Conservation (phyloP, 2,888 invertebrate genomes). For the Himalopsyche anomala region DNA sequence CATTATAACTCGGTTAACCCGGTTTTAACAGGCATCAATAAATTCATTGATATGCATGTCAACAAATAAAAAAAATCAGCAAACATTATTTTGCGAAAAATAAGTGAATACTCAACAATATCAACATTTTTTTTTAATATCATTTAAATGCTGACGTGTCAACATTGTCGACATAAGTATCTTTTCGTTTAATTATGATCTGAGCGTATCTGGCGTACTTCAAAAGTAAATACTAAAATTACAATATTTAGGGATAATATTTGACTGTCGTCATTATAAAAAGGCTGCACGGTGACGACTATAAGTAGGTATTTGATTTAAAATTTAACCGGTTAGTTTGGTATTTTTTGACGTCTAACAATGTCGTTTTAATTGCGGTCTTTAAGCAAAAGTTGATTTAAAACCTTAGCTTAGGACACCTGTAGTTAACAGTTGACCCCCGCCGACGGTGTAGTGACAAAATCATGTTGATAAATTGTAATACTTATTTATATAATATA, state of each 20-base stretch:
- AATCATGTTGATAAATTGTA: neutral
- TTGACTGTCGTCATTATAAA: neutral
- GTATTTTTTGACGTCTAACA: conserved; percentile 5
- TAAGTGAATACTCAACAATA: too few relatives aligned
- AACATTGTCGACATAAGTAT: too few relatives aligned
- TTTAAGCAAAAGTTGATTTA: conserved; percentile 12
- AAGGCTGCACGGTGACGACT: neutral
- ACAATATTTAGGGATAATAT: neutral
- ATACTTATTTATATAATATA: neutral
- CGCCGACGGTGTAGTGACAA: neutral
- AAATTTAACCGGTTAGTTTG: conserved; percentile 5
- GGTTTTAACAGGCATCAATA: too few relatives aligned
- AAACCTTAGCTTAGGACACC: neutral
- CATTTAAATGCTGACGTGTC: too few relatives aligned
- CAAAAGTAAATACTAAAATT: too few relatives aligned
- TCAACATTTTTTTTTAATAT: too few relatives aligned
- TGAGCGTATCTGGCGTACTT: too few relatives aligned
- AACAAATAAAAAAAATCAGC: too few relatives aligned
- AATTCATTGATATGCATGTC: too few relatives aligned
- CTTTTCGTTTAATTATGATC: too few relatives aligned
- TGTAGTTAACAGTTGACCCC: neutral
- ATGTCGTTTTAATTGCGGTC: conserved; percentile 12
- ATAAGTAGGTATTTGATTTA: neutral
- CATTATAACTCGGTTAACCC: too few relatives aligned
- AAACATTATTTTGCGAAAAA: too few relatives aligned